Conservation (phyloP, 1,140 invertebrate species). For the Riptortus pedestris region DNA sequence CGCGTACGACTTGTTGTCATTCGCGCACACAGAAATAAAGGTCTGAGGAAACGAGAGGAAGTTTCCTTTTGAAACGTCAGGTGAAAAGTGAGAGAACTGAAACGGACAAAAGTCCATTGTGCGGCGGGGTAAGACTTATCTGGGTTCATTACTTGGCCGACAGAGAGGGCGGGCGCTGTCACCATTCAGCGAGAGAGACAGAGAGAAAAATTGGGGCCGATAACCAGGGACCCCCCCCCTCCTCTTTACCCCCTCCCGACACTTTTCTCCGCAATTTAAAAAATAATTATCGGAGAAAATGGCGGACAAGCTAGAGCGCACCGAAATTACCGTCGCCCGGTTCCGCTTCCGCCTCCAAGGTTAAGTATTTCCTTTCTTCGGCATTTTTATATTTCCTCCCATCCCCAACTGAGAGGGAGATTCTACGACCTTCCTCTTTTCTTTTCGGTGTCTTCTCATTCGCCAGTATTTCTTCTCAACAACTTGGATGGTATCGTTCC, state of each 20-base stretch:
- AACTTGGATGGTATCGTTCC: no score
- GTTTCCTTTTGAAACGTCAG: slow-evolving; percentile 10
- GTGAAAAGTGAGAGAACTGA: not conserved
- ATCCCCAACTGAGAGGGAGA: no score
- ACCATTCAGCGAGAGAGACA: slow-evolving; percentile 4
- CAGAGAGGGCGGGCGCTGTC: no score
- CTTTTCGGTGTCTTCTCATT: not conserved
- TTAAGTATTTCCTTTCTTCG: slow-evolving; percentile 19
- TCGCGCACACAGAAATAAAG: not conserved
- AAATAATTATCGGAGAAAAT: slow-evolving; percentile 21
- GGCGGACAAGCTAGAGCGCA: not conserved
- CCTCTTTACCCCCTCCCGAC: not conserved
- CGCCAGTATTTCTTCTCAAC: not conserved
- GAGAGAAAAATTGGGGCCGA: not conserved
- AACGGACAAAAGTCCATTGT: not conserved
- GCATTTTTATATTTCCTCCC: slow-evolving; percentile 19
- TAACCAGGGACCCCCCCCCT: slow-evolving; percentile 1
- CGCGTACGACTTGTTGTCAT: not conserved
- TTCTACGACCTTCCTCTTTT: not conserved
- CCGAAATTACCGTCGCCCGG: not conserved
- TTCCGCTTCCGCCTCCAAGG: slow-evolving; percentile 2
- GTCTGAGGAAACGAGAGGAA: slow-evolving; percentile 5
- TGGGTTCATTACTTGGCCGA: not conserved
- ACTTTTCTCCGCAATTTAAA: slow-evolving; percentile 3
- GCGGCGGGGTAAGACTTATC: slow-evolving; percentile 1